phyloP scores from a whole-genome alignment of 2,113 vertebrate species.

The Laticauda colubrina region DNA sequence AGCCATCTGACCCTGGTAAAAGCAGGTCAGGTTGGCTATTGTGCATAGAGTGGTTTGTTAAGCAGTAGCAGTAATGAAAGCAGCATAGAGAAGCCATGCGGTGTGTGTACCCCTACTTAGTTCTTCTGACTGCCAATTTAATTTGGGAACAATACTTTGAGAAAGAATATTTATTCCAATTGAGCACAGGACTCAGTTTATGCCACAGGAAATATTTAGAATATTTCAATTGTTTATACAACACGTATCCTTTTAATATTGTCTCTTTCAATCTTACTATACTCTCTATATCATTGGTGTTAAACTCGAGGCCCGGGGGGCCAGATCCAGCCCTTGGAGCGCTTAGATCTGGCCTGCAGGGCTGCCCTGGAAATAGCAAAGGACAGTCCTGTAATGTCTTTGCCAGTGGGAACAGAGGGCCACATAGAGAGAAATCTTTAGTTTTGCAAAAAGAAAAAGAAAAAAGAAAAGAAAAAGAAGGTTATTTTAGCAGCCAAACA shows the following conservation, averaged over 20 bases:
- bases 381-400: no score
- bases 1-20: neutral
- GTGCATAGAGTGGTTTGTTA: neutral
- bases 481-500: neutral
- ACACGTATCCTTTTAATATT: neutral
- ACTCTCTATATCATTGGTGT: neutral
- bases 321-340: no score
- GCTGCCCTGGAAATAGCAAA: no score
- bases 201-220: neutral
- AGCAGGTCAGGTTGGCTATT: neutral
- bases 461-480: neutral
- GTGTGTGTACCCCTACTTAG: neutral
- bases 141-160: neutral
- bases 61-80: neutral
- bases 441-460: neutral
- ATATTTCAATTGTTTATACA: neutral
- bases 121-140: neutral
- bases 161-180: neutral
- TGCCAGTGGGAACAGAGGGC: no score
- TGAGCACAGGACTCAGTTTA: neutral
- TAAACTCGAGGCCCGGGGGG: no score
- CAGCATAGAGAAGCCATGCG: neutral
- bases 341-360: no score
- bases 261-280: neutral
- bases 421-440: neutral